Percentiles rank a stretch among this genome's conserved stretches.
These are phyloP conservation scores for Silvanus unidentatus DNA, from an alignment of 2,888 invertebrate species.

Conservation along the genomic window DNA sequence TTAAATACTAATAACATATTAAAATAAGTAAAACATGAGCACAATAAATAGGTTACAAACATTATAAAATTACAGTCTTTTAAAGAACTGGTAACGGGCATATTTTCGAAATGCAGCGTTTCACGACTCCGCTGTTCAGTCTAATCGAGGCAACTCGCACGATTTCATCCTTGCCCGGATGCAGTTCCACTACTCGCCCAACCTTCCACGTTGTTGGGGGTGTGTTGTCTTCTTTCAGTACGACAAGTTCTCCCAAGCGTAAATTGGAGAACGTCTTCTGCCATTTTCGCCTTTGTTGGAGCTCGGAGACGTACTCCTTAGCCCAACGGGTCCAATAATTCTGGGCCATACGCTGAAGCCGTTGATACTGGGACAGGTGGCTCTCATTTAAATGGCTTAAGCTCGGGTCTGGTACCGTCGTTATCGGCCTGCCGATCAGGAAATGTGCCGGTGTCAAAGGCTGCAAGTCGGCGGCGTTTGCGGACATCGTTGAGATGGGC, in stretches of 20 bases:
- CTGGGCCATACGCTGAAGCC: constrained; percentile 12
- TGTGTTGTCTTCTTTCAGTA: neutral
- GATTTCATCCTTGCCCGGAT: neutral
- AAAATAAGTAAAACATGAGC: too few relatives aligned
- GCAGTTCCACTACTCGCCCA: neutral
- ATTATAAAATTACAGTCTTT: too few relatives aligned
- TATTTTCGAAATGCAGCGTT: neutral
- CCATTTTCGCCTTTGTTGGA: constrained; percentile 16
- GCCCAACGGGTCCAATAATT: constrained; percentile 17
- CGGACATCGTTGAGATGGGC: constrained; percentile 15
- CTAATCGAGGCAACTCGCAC: neutral
- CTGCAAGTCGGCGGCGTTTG: constrained; percentile 18
- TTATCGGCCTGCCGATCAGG: constrained; percentile 18
- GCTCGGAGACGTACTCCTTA: constrained; percentile 11
- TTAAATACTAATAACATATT: too few relatives aligned
- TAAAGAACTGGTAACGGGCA: constrained; percentile 1
- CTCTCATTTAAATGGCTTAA: constrained; percentile 3
- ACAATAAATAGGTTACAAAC: too few relatives aligned
- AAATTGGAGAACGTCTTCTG: neutral
- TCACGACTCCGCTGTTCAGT: neutral
- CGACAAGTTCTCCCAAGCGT: neutral
- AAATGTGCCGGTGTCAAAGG: constrained; percentile 20
- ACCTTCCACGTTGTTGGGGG: neutral
- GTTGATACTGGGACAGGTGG: constrained; percentile 14
- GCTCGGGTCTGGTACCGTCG: constrained; percentile 15